These are phyloP conservation scores for Rhopilema esculentum DNA, from an alignment of 30 jellyfish, hydroid and myxozoan genomes.

Conservation along the genomic window DNA sequence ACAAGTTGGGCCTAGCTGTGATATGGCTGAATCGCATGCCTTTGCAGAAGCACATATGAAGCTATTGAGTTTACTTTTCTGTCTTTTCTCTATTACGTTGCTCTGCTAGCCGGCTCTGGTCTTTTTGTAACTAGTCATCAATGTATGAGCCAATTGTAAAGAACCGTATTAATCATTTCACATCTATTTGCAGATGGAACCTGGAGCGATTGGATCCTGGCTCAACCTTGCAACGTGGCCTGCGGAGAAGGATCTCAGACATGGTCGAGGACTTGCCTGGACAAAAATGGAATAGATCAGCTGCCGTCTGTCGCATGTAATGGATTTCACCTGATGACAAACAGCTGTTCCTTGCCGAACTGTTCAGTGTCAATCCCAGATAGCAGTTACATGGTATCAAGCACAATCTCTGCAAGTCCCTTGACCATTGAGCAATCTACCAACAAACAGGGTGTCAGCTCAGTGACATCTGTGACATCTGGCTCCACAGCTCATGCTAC, in stretches of 20 bases:
- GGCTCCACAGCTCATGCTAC: not conserved
- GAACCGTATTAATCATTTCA: not conserved
- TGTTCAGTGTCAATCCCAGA: not conserved
- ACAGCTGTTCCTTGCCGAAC: not conserved
- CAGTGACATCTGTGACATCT: too few species aligned
- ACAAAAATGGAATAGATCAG: not conserved
- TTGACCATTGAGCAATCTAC: not conserved
- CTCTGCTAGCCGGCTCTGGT: too few species aligned
- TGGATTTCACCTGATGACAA: not conserved
- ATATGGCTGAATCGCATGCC: too few species aligned
- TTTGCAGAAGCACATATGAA: too few species aligned
- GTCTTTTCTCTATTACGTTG: too few species aligned
- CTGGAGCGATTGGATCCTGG: slow-evolving; percentile 1
- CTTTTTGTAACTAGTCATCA: too few species aligned
- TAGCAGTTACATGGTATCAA: not conserved
- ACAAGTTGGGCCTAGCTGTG: too few species aligned
- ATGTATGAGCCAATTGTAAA: too few species aligned
- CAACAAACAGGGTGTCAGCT: too few species aligned
- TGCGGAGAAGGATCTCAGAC: slow-evolving; percentile 4
- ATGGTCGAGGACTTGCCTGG: not conserved
- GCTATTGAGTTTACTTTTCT: too few species aligned
- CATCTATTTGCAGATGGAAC: not conserved
- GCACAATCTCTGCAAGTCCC: not conserved
- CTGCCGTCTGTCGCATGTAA: slow-evolving; percentile 5
- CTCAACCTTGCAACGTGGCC: not conserved